Evolutionary conservation across 2,113 vertebrate species (phyloP), one percentile per base, ranked within the genome.

Genomic region (Neolamprologus caudopunctatus): DNA sequence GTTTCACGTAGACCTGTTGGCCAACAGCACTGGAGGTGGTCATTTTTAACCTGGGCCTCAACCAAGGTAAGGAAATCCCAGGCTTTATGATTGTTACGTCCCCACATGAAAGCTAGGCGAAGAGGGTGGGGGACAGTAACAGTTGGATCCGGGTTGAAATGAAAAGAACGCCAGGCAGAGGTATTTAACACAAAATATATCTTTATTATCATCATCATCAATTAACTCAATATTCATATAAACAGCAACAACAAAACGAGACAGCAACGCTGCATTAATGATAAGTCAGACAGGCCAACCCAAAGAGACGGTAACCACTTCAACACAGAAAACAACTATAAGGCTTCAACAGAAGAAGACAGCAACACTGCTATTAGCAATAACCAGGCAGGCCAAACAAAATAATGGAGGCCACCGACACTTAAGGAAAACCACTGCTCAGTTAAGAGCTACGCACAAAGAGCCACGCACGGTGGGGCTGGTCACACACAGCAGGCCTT

Each of bases 21-120:
- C 37, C 37, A 42, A 24, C 1, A 0, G 35, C 63, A 71, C n/a
- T 3, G 0, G 1, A 71, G 12, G 35, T 14, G n/a, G 12, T 4
- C 66, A 42, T 71, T 71, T 71, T 71, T 71, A 71, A 71, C 66
- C 12, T 14, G 35, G n/a, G 66, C 35, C 66, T 42, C 61, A 66
- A n/a, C 61, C 61, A 66, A 66, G 19, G 63, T 68, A 5, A 68
- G 63, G 1, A 21, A 68, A 37, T 66, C 61, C 17, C 33, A 66
- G 19, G 19, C 61, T 66, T n/a, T 66, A 21, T 3, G 10, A 66
- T 12, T 28, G 54, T 8, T 57, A 28, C 2, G 3, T 57, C 24
- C 12, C 1, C 24, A 57, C 4, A 57, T 57, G 54, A 8, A 57
- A 57, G 54, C 54, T 14, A 57, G 7, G 42, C 13, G 1, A 57